Evolutionary conservation across 2,797 vertebrate genomes (phyloP), one percentile per base, ranked within the genome.

Genomic region (Parambassis ranga): DNA sequence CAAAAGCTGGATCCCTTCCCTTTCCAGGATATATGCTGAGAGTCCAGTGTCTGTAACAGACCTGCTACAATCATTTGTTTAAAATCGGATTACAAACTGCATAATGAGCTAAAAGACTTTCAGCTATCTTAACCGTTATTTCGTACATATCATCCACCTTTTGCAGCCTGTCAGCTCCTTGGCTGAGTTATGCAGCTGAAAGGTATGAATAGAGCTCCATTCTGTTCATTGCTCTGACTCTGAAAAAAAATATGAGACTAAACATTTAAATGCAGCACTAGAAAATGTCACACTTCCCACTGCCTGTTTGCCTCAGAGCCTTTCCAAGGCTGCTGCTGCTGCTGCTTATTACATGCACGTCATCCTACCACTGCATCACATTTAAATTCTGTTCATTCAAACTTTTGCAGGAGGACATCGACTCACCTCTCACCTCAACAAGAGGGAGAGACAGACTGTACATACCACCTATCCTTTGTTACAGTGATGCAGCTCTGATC

Each of bases 211-310:
- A n/a, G 7, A 44, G 47, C 35, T 68, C 26, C 32, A 3, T 50
- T 50, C 16, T 64, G 68, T 82, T 75, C 77, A 79, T 81, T 87
- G 85, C 86, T 90, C 87, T 84, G 81, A 78, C 35, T 78, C 23
- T 56, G 71, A 55, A 42, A 67, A 28, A 37, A 53, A 75, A 14
- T 3, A 57, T n/a, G n/a, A n/a, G n/a, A 44, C 37, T 33, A 55
- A 59, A 76, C 48, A 64, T 65, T 71, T 44, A 61, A 70, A 80
- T 64, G 61, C 36, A 58, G 47, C 57, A 63, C 64, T 16, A 11
- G 24, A 79, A 79, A 83, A 80, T 74, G 79, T 79, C 82, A 81
- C 71, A 49, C 70, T 74, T 60, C 35, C 62, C 62, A 23, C 38
- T 11, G 43, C 59, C 55, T 71, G 46, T 65, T 58, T 30, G 38